Percentiles rank a stretch among this genome's conserved stretches.
Conservation (phyloP, 2,113 vertebrate species). For the Notothenia rossii region DNA sequence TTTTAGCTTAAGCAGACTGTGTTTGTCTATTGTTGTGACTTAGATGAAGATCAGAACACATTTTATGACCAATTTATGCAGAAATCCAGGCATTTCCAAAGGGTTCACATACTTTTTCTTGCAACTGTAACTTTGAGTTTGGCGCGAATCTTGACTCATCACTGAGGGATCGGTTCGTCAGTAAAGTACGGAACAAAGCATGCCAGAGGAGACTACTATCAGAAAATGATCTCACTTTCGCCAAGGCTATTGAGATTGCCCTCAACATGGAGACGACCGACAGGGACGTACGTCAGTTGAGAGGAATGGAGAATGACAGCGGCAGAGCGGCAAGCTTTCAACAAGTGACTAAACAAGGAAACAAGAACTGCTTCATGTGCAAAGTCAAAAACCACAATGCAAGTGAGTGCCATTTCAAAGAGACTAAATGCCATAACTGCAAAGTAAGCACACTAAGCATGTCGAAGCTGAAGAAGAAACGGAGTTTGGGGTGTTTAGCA, state of each 20-base stretch:
- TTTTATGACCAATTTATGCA: too few relatives aligned
- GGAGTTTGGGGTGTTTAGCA: not conserved
- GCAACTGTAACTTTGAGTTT: slow-evolving; percentile 25
- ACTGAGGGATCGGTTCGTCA: slow-evolving; percentile 26
- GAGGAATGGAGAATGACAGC: not conserved
- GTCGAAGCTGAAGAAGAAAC: slow-evolving; percentile 10
- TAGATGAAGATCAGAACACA: too few relatives aligned
- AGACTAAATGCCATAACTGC: not conserved
- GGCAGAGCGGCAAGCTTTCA: not conserved
- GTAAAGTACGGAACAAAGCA: slow-evolving; percentile 19
- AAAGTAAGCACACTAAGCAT: not conserved
- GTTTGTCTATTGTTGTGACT: too few relatives aligned
- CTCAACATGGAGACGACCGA: slow-evolving; percentile 40
- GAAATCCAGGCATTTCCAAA: too few relatives aligned
- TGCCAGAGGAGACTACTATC: slow-evolving; percentile 35
- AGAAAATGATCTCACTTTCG: slow-evolving; percentile 29
- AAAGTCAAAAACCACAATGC: slow-evolving; percentile 22
- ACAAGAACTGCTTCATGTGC: slow-evolving; percentile 22
- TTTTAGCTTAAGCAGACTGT: too few relatives aligned
- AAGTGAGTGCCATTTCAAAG: slow-evolving; percentile 31
- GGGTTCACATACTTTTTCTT: too few relatives aligned
- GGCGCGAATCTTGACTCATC: slow-evolving; percentile 8
- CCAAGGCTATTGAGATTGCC: slow-evolving; percentile 6
- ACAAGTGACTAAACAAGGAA: not conserved
- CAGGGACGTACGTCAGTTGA: slow-evolving; percentile 4